These are phyloP conservation scores for Idaea biselata DNA, from an alignment of 2,888 invertebrate species.

Conservation along the genomic window DNA sequence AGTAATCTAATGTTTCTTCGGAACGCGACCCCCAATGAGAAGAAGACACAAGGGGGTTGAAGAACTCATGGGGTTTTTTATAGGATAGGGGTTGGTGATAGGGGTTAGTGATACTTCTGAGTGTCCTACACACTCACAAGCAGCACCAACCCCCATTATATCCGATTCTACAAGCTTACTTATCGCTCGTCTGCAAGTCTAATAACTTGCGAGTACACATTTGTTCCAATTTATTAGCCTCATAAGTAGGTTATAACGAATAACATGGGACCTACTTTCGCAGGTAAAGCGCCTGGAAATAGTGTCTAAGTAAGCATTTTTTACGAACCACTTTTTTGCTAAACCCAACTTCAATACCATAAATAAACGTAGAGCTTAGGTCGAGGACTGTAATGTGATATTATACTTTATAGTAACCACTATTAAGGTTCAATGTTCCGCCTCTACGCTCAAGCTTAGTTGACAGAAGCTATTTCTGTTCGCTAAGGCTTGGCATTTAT, in stretches of 20 bases:
- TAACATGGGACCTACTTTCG: not conserved
- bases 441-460: not conserved
- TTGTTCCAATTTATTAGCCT: not conserved
- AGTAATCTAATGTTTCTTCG: too few species aligned
- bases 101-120: too few species aligned
- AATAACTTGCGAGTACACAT: not conserved
- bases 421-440: not conserved
- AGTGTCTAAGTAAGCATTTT: not conserved
- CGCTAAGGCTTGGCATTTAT: not conserved
- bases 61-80: too few species aligned
- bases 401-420: not conserved
- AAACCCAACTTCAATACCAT: not conserved
- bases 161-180: too few species aligned
- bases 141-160: too few species aligned
- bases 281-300: not conserved
- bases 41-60: too few species aligned
- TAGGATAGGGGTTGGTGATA: too few species aligned
- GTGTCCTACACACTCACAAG: too few species aligned
- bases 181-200: not conserved
- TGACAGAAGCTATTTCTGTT: not conserved
- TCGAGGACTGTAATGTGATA: not conserved
- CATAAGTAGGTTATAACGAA: not conserved
- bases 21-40: too few species aligned
- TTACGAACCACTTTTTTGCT: not conserved
- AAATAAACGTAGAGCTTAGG: not conserved